These are phyloP conservation scores for Oxystoma pomonae DNA, from an alignment of 2,888 invertebrate species.

Conservation along the genomic window DNA sequence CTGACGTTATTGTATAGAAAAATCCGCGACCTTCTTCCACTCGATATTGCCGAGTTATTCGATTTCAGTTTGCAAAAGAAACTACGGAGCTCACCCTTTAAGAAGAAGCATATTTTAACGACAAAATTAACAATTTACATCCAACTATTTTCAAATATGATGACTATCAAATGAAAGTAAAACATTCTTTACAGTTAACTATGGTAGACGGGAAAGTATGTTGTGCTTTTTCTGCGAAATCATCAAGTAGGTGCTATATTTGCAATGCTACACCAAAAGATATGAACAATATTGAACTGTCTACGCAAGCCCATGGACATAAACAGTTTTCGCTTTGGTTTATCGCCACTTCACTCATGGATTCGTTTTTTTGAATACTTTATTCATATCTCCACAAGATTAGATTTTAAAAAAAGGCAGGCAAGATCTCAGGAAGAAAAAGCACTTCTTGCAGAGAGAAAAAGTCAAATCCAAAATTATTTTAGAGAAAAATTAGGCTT, in stretches of 20 bases:
- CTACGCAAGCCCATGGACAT: slow-evolving; percentile 1
- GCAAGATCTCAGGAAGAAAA: slow-evolving; percentile 11
- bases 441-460: slow-evolving; percentile 13
- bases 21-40: slow-evolving; percentile 13
- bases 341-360: slow-evolving; percentile 17
- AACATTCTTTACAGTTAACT: slow-evolving; percentile 10
- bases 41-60: slow-evolving; percentile 4
- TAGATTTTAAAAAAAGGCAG: slow-evolving; percentile 15
- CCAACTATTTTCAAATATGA: slow-evolving; percentile 5
- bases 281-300: slow-evolving; percentile 13
- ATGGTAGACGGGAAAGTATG: slow-evolving; percentile 11
- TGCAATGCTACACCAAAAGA: slow-evolving; percentile 7
- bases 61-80: slow-evolving; percentile 6
- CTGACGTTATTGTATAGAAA: slow-evolving; percentile 10
- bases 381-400: slow-evolving; percentile 10
- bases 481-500: slow-evolving; percentile 12
- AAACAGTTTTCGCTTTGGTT: slow-evolving; percentile 10
- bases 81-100: slow-evolving; percentile 4
- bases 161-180: slow-evolving; percentile 5
- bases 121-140: slow-evolving; percentile 12
- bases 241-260: slow-evolving; percentile 7
- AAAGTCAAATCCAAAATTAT: slow-evolving; percentile 7
- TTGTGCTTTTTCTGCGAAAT: slow-evolving; percentile 4
- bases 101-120: slow-evolving; percentile 10
- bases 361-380: slow-evolving; percentile 17